phyloP scores from a whole-genome alignment of 2,888 invertebrate species.

The Melinaea menophilus region DNA sequence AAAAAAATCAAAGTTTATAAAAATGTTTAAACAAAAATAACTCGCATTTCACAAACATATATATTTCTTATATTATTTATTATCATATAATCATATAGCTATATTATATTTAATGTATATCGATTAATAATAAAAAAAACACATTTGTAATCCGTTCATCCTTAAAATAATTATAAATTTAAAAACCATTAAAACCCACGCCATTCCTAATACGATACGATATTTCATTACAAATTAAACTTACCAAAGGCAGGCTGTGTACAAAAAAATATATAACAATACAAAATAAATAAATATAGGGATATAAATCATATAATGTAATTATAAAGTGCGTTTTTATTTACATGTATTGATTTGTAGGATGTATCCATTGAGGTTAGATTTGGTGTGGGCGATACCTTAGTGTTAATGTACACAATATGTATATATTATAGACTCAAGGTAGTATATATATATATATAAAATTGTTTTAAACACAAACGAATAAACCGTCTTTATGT shows the following conservation, averaged over 20 bases:
- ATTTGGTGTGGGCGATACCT: constrained; percentile 44
- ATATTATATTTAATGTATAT: too few species aligned
- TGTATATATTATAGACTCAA: too few species aligned
- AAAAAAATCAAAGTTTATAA: neutral
- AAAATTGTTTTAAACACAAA: too few species aligned
- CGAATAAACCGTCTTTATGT: too few species aligned
- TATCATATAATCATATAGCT: too few species aligned
- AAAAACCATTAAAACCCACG: constrained; percentile 4
- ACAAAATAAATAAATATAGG: constrained; percentile 47
- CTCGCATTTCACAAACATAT: too few species aligned
- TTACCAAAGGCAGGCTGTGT: constrained; percentile 7
- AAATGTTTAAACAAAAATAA: too few species aligned
- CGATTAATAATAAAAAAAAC: too few species aligned
- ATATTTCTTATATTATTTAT: too few species aligned
- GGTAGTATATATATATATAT: too few species aligned
- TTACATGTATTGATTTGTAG: constrained; percentile 50
- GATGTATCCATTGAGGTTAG: constrained; percentile 35
- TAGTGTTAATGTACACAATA: constrained; percentile 32
- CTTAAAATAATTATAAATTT: constrained; percentile 5
- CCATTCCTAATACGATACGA: neutral
- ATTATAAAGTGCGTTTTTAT: constrained; percentile 48
- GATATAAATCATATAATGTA: constrained; percentile 59
- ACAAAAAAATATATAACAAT: constrained; percentile 34
- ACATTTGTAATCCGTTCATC: neutral
- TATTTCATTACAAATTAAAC: constrained; percentile 15